Evolutionary conservation across 2,113 vertebrate genomes (phyloP), one percentile per base, ranked within the genome.

Genomic region (Panthera tigris): DNA sequence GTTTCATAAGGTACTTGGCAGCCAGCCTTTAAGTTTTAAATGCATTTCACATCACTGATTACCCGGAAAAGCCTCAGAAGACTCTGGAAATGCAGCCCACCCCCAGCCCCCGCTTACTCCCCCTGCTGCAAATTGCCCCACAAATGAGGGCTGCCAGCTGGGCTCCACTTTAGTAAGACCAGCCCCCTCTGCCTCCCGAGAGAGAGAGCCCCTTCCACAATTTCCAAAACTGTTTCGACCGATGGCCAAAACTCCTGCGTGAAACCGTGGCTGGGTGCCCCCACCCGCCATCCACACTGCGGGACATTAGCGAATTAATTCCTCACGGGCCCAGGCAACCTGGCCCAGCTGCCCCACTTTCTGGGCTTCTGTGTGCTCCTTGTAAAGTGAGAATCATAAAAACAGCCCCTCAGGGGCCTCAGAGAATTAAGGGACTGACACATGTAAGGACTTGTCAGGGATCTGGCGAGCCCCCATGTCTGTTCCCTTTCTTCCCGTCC

Each of bases 11-110:
- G 86, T 93, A 94, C 89, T 98, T 96, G 91, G 84, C 66, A 48
- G n/a, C 66, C 61, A 91, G 96, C 96, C 97, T 98, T 98, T 97
- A 97, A 93, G 98, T 92, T 98, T 98, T 94, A 97, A 98, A 92
- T 83, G 80, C 85, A 85, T 98, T 97, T 98, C 90, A 61, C 57
- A 3, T 23, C 57, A 97, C 97, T 97, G 97, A 97, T 95, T 95
- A 97, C 97, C 94, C 96, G 93, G 86, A 97, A 97, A 86, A 79
- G 92, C 97, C 45, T 16, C 73, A 10, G 52, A 41, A 52, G 45
- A 61, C 82, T 80, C 2, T 8, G 68, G 86, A 31, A 33, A 45
- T 19, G 2, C 2, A 0, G 14, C 5, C 16, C 39, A 2, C 29
- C 50, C 41, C 7, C 8, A 45, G 7, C 45, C 3, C 3, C 4